phyloP scores from a whole-genome alignment of 1,140 invertebrate species.

The Fragariocoptes setiger region DNA sequence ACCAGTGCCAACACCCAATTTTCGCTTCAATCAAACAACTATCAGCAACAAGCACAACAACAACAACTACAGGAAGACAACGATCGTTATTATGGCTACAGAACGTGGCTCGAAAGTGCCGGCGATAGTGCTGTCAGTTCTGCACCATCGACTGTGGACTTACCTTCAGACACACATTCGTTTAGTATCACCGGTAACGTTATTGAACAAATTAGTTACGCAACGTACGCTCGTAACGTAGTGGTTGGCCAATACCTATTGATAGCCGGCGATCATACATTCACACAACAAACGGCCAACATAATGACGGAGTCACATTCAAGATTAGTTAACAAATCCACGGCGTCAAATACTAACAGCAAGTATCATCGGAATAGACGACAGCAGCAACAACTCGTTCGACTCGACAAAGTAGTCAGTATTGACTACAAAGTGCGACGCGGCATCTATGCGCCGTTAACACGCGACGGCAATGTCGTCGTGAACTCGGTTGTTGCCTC shows the following conservation, averaged over 20 bases:
- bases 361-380: not conserved
- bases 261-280: not conserved
- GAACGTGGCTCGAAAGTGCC: too few species aligned
- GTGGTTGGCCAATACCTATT: constrained; percentile 13
- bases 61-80: constrained; percentile 2
- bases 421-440: constrained; percentile 23
- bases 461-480: constrained; percentile 46
- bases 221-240: constrained; percentile 17
- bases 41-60: constrained; percentile 1
- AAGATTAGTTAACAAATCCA: not conserved
- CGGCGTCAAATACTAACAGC: not conserved
- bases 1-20: not conserved
- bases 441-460: constrained; percentile 68
- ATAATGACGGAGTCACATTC: not conserved
- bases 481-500: constrained; percentile 66
- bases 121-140: too few species aligned
- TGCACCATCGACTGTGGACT: too few species aligned
- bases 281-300: not conserved
- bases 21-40: not conserved
- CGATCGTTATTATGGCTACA: constrained; percentile 10
- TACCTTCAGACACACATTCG: not conserved
- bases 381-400: constrained; percentile 2
- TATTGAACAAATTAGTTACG: not conserved
- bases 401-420: constrained; percentile 26
- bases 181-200: not conserved